Percentiles rank a stretch among this genome's conserved stretches.
Conservation (phyloP, 2,797 vertebrate species). For the Xiphophorus birchmanni region DNA sequence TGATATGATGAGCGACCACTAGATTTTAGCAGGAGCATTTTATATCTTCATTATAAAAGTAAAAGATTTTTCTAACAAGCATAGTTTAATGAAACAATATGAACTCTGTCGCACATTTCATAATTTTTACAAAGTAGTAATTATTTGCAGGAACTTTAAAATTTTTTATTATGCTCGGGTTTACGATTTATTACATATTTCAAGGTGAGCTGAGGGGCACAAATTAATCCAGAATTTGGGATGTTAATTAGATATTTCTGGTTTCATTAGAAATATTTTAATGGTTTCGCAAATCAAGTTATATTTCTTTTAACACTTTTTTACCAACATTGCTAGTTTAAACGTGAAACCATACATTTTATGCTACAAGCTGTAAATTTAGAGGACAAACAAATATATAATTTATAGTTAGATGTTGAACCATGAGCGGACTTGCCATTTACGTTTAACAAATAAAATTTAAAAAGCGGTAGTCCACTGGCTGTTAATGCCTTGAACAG, state of each 20-base stretch:
- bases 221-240: background rate
- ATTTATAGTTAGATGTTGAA: background rate
- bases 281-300: background rate
- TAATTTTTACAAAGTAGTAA: background rate
- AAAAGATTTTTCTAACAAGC: no score
- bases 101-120: background rate
- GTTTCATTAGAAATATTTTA: background rate
- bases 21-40: no score
- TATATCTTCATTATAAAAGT: no score
- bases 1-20: no score
- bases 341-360: background rate
- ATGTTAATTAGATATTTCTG: background rate
- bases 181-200: background rate
- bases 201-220: background rate
- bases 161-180: background rate
- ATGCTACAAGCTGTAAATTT: background rate
- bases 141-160: background rate
- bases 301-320: background rate
- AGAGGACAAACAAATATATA: background rate
- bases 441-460: no score
- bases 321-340: background rate
- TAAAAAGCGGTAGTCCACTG: no score
- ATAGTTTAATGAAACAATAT: no score
- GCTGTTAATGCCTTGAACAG: no score
- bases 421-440: background rate